phyloP scores from a whole-genome alignment of 2,113 vertebrate species.

The Catharus bicknelli region DNA sequence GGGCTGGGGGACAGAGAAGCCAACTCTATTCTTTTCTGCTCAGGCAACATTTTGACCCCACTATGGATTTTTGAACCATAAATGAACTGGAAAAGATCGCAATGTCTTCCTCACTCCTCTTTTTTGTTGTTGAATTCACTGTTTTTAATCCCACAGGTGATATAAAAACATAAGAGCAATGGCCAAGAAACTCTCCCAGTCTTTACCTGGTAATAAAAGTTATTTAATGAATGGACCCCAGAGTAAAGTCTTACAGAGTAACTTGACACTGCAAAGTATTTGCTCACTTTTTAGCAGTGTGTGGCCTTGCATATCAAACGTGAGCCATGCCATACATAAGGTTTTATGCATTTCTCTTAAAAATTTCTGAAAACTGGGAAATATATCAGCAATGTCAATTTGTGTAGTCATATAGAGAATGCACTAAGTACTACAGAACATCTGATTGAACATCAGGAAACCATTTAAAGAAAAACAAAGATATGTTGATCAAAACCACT shows the following conservation, averaged over 20 bases:
- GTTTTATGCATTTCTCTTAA: neutral
- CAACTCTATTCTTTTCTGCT: neutral
- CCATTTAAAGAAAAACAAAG: neutral
- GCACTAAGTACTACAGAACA: neutral
- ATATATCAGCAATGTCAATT: neutral
- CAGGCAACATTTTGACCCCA: neutral
- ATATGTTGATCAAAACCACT: neutral
- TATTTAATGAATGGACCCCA: constrained; percentile 7
- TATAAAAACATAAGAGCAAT: neutral
- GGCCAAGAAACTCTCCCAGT: constrained; percentile 23
- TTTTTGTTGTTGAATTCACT: constrained; percentile 28
- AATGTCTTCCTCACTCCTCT: neutral
- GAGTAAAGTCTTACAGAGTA: neutral
- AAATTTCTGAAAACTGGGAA: neutral
- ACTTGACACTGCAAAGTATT: constrained; percentile 1
- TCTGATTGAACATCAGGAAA: neutral
- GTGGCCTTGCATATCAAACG: neutral
- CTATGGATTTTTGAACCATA: constrained; percentile 15
- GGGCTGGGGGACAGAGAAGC: neutral
- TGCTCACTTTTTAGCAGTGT: constrained; percentile 5
- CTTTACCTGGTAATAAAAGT: constrained; percentile 39
- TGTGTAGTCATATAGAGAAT: neutral
- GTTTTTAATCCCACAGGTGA: constrained; percentile 25
- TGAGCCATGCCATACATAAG: neutral
- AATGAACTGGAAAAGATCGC: neutral